Percentiles rank a stretch among this genome's conserved stretches.
Evolutionary conservation across 2,113 vertebrate species (phyloP).

Genomic region (Salvelinus fontinalis): DNA sequence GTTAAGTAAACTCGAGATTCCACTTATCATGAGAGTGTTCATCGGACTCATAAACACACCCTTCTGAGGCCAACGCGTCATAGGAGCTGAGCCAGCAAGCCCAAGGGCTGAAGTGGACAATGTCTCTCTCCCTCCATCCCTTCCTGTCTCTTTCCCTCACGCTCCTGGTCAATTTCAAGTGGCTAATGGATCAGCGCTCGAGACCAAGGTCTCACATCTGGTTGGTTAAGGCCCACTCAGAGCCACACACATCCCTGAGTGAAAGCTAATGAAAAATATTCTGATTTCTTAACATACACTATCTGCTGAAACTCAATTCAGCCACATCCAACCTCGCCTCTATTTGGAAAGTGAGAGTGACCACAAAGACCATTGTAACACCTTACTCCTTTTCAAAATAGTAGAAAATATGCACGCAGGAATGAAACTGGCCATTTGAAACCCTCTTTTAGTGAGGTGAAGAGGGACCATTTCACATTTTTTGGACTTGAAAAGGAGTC

Average conservation of each 20-base stretch:
- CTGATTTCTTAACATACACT: background rate
- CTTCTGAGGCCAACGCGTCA: constrained; percentile 37
- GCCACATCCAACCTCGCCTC: background rate
- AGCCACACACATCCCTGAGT: background rate
- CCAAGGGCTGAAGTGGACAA: background rate
- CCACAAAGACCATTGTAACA: constrained; percentile 28
- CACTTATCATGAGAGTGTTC: constrained; percentile 32
- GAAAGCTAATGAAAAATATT: constrained; percentile 8
- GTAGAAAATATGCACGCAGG: constrained; percentile 35
- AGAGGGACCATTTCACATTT: constrained; percentile 40
- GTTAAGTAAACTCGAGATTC: constrained; percentile 76
- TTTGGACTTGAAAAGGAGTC: constrained; percentile 50
- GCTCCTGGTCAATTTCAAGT: background rate
- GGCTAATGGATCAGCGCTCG: too few relatives aligned
- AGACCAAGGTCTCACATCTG: background rate
- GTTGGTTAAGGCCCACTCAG: background rate
- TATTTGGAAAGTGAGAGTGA: background rate
- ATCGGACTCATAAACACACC: constrained; percentile 38
- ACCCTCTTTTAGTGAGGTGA: constrained; percentile 32
- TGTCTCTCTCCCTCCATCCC: background rate
- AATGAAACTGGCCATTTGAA: constrained; percentile 47
- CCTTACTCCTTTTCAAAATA: background rate
- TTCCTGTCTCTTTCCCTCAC: background rate
- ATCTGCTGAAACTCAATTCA: constrained; percentile 7
- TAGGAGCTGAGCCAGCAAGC: constrained; percentile 22